Evolutionary conservation across 1,140 invertebrate species (phyloP).

Genomic region (Brachionus sp.): DNA sequence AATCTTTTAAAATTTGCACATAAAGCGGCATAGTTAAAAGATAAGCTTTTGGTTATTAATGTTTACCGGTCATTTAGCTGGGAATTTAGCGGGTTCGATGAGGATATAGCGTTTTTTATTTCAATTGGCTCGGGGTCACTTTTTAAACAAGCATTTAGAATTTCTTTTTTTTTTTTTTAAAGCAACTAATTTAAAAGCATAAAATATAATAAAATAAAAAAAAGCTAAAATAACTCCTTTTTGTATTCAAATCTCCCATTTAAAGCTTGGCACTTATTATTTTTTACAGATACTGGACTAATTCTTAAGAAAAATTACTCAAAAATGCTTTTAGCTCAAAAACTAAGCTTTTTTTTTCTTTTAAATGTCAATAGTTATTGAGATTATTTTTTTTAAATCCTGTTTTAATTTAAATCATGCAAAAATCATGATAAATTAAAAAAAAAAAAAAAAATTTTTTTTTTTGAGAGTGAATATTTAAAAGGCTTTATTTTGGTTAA

Average conservation of each 20-base stretch:
- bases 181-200: neutral
- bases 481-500: neutral
- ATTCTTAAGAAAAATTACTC: too few species aligned
- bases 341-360: neutral
- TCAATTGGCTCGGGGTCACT: slow-evolving; percentile 42
- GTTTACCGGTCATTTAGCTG: slow-evolving; percentile 9
- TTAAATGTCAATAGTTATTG: too few species aligned
- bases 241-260: neutral
- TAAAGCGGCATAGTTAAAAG: neutral
- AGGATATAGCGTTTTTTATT: slow-evolving; percentile 30
- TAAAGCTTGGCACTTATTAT: neutral
- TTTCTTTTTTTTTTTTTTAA: neutral
- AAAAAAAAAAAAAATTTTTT: neutral
- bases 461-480: neutral
- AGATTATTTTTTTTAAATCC: too few species aligned
- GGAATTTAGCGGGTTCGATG: neutral
- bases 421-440: too few species aligned
- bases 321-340: neutral
- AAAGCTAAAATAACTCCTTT: neutral
- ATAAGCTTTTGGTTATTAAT: neutral
- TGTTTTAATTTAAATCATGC: too few species aligned
- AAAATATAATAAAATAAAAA: neutral
- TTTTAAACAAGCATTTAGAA: neutral
- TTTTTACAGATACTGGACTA: neutral
- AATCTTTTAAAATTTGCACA: neutral